Evolutionary conservation across 2,113 vertebrate species (phyloP), one percentile per base, ranked within the genome.

Genomic region (Thymallus thymallus): DNA sequence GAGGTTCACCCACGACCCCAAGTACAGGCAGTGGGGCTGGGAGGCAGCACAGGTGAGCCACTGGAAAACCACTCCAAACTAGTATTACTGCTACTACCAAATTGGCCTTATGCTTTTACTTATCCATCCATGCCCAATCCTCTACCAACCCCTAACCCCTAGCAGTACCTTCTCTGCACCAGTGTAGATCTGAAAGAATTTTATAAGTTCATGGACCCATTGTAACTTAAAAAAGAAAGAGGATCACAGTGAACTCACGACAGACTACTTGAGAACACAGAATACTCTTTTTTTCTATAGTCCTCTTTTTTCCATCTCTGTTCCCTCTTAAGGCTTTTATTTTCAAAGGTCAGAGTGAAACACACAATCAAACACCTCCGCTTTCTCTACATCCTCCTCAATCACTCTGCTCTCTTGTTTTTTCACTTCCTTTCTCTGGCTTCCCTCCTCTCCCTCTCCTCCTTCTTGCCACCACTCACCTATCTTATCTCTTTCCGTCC

Each of bases 1-100:
- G 97, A 93, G 97, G 80, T 99, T 98, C 91, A 98, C 97, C 61
- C 97, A 98, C 0, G 97, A 99, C 77, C 97, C 97, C 78, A 96
- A 97, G 77, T 99, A 99, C 89, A 90, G 97, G 26, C 95, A 96
- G 87, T 99, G 97, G 97, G 97, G 97, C 88, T 99, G 97, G 97
- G 97, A 99, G 86, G 97, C 97, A 65, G 88, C 95, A 0, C 95
- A 98, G 97, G 97, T 99, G 89, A 81, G 56, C 48, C 48, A 13
- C 48, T 51, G 48, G 16, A 51, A 51, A 16, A 51, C 5, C 48
- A 51, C 35, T 41, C 7, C 35, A 41, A 41, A 41, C 35, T 41
- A 26, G 26, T 26, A 41, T 41, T 41, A 41, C 35, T 41, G 4
- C 29, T 29, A 9, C 35, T 41, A 41, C 9, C 7, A 41, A 10